Base-by-base conservation (phyloP, 2,888 invertebrate species). In the Myathropa florea region DNA sequence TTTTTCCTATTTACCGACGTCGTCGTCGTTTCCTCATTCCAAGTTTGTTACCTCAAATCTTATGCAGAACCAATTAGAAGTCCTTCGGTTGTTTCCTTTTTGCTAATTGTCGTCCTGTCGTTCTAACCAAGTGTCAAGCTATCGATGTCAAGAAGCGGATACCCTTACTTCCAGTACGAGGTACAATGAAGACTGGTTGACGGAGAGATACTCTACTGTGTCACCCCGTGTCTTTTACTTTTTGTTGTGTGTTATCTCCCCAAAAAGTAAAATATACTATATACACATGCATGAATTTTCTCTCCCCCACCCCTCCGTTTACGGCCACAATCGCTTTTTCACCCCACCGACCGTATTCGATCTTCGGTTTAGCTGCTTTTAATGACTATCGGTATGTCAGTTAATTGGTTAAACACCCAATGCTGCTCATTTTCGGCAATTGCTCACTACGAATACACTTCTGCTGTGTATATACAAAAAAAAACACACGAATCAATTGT, bases 21-120 rank as follows among this genome's bases (percentile, higher is more conserved):
- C 53, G 70, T 59, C 75, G 75, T 36, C 81, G 75, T 36, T 70
- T 76, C 59, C 81, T 64, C 81, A 76, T 82, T 59, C 75, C 75
- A 64, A 59, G 63, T 36, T 28, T 33, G 46, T 30, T 30, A 4
- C 39, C 26, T 18, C 4, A 64, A 59, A 59, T 59, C 59, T 55
- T 21, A 53, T 23, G 46, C 76, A 59, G 18, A 46, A 18, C n/a
- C 18, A 60, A 67, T 12, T 18, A n/a, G 10, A 30, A 30, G 24
- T 30, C 21, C 21, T 21, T 4, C 23, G 30, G 18, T 7, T n/a
- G n/a, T 46, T 18, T 18, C 61, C 23, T 73, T 57, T 26, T 33
- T 60, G 55, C 33, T 36, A 36, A 59, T 65, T 21, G 28, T 23
- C 28, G 30, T 18, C 46, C 46, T 46, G 46, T 46, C 46, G 46